Conservation (phyloP, 2,797 vertebrate species). For the Leptatherina wallacei region DNA sequence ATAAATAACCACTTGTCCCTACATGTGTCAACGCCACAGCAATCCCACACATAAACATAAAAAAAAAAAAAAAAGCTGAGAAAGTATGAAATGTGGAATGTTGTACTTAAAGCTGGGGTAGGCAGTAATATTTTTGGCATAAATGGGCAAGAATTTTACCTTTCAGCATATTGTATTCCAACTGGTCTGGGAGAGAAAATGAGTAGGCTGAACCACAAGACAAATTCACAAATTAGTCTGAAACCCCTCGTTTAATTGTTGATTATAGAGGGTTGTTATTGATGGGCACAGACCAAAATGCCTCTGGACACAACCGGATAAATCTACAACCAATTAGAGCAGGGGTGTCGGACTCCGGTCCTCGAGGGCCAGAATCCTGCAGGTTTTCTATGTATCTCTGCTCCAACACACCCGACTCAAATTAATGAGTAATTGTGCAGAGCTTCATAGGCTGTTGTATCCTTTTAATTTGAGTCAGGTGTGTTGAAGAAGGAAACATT, state of each 20-base stretch:
- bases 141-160: neutral
- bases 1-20: constrained; percentile 37
- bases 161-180: neutral
- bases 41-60: constrained; percentile 11
- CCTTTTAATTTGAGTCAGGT: too few species aligned
- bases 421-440: too few species aligned
- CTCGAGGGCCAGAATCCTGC: too few species aligned
- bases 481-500: too few species aligned
- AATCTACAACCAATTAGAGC: neutral
- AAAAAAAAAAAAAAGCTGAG: neutral
- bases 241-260: neutral
- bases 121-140: neutral
- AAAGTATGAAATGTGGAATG: constrained; percentile 16
- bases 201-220: neutral
- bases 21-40: constrained; percentile 26
- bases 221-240: neutral
- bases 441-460: too few species aligned
- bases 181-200: neutral
- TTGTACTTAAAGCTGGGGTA: constrained; percentile 12
- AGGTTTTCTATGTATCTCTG: too few species aligned
- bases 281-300: neutral
- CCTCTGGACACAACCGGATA: neutral
- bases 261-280: neutral
- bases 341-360: too few species aligned
- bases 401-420: too few species aligned